These are phyloP conservation scores for Marronus borbonicus DNA, from an alignment of 2,888 invertebrate genomes.

Conservation along the genomic window DNA sequence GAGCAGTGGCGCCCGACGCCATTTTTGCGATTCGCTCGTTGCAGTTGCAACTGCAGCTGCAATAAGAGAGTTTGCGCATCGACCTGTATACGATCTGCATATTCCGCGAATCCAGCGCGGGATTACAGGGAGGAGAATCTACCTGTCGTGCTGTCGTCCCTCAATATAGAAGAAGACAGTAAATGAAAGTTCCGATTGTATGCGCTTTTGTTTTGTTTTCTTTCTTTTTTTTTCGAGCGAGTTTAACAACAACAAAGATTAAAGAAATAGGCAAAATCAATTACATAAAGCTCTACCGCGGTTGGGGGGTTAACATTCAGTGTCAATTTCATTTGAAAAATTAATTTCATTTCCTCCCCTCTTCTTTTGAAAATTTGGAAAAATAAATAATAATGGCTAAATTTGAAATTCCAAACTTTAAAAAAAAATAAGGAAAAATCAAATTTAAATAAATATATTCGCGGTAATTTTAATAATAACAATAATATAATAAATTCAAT, in stretches of 20 bases:
- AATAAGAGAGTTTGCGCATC: slow-evolving; percentile 23
- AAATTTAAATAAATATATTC: no score
- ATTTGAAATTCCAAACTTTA: no score
- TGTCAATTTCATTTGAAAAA: no score
- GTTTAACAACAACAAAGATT: background rate
- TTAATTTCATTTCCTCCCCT: no score
- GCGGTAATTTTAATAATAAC: no score
- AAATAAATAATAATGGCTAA: no score
- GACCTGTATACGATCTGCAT: background rate
- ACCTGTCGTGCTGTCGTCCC: slow-evolving; percentile 11
- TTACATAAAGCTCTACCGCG: no score
- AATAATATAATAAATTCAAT: no score
- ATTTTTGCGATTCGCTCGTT: background rate
- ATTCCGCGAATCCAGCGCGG: background rate
- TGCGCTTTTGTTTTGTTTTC: background rate
- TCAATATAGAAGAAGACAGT: background rate
- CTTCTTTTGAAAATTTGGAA: no score
- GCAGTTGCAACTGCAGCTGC: background rate
- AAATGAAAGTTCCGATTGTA: slow-evolving; percentile 17
- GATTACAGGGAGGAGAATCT: background rate
- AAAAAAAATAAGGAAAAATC: no score
- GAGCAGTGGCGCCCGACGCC: slow-evolving; percentile 23
- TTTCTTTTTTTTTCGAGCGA: background rate
- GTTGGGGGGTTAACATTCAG: no score
- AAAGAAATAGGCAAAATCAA: no score